Conservation (phyloP, 2,113 vertebrate species). For the Bucco capensis region DNA sequence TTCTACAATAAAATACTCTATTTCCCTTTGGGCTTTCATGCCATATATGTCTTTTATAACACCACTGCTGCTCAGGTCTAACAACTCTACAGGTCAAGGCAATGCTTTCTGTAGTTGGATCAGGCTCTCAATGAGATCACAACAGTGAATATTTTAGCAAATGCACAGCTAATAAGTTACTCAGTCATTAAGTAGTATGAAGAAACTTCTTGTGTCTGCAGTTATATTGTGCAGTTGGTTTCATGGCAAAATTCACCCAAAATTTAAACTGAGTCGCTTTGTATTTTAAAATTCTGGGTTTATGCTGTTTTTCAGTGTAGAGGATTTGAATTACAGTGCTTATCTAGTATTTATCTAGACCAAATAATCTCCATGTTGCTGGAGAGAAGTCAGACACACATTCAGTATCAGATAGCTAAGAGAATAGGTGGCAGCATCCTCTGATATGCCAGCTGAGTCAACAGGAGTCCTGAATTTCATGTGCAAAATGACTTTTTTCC, state of each 20-base stretch:
- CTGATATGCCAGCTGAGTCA: neutral
- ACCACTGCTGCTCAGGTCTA: neutral
- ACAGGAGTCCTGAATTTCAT: neutral
- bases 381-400: neutral
- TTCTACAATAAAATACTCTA: neutral
- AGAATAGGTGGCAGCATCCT: neutral
- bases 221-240: neutral
- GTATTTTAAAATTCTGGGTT: neutral
- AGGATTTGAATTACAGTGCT: neutral
- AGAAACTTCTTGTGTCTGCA: neutral
- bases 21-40: neutral
- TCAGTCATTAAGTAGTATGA: neutral
- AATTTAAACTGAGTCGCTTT: neutral
- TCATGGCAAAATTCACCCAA: neutral
- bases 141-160: neutral
- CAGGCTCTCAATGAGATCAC: neutral
- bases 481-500: neutral
- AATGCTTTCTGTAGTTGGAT: accelerated
- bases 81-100: neutral
- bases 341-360: neutral
- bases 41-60: accelerated
- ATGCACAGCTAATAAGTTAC: neutral
- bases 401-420: accelerated
- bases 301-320: neutral
- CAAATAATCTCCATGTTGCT: neutral